phyloP scores from a whole-genome alignment of 2,888 invertebrate genomes.

The Catocala fraxini region DNA sequence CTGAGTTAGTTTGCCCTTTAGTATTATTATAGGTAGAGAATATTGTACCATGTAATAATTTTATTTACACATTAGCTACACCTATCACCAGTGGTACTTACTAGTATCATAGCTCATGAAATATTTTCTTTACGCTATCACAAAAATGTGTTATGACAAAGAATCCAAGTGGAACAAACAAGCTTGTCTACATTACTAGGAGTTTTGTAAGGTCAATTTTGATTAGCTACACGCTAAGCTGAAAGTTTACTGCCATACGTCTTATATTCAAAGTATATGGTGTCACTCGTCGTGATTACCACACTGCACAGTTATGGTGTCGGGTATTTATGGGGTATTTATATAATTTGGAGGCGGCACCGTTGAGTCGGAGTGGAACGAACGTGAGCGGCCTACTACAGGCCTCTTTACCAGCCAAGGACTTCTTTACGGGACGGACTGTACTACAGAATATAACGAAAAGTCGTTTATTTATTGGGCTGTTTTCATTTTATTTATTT shows the following conservation, averaged over 20 bases:
- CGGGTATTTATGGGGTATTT: constrained; percentile 54
- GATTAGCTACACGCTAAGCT: constrained; percentile 35
- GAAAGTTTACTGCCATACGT: constrained; percentile 34
- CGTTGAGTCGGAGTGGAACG: constrained; percentile 41
- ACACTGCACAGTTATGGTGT: constrained; percentile 52
- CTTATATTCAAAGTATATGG: constrained; percentile 48
- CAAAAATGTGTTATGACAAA: no score
- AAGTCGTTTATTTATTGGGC: constrained; percentile 46
- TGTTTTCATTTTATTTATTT: constrained; percentile 37
- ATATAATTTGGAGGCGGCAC: constrained; percentile 54
- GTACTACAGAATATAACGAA: constrained; percentile 31
- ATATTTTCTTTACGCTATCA: no score
- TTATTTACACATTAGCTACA: no score
- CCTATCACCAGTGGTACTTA: no score
- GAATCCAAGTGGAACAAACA: not conserved
- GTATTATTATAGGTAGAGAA: no score
- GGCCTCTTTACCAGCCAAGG: constrained; percentile 51
- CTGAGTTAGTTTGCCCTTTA: no score
- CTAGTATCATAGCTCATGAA: no score
- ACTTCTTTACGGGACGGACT: constrained; percentile 42
- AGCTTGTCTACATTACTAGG: not conserved
- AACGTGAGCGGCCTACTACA: constrained; percentile 59
- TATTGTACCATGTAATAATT: no score
- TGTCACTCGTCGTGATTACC: constrained; percentile 54
- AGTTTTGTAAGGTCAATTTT: constrained; percentile 18